Percentiles rank a stretch among this genome's conserved stretches.
Evolutionary conservation across 2,797 vertebrate species (phyloP).

Genomic region (Lithobates pipiens): DNA sequence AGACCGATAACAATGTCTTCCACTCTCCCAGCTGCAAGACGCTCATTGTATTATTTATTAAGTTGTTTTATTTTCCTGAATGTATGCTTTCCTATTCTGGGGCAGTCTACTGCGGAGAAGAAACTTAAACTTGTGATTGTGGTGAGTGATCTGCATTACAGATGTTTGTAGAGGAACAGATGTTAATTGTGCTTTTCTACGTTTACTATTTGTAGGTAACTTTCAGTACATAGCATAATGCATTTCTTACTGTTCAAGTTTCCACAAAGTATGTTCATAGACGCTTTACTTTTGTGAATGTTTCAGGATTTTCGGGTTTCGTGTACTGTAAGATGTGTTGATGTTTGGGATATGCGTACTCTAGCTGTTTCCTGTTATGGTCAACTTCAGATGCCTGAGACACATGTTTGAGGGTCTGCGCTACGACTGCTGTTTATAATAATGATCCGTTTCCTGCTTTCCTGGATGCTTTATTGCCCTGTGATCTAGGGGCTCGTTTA

Average conservation of each 20-base stretch:
- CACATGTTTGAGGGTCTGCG: no score
- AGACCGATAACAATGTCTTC: slow-evolving; percentile 1
- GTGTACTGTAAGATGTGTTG: no score
- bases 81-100: neutral
- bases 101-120: slow-evolving; percentile 8
- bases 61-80: neutral
- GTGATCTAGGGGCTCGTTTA: no score
- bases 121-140: slow-evolving; percentile 35
- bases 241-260: neutral
- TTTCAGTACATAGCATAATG: neutral
- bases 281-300: no score
- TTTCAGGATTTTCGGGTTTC: no score
- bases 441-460: no score
- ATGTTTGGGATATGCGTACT: no score
- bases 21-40: neutral
- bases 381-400: no score
- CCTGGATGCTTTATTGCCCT: no score
- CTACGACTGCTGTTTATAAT: no score
- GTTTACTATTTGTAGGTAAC: neutral
- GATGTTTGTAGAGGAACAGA: neutral
- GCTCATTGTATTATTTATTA: neutral
- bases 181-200: neutral
- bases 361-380: no score
- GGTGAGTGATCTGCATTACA: slow-evolving; percentile 29
- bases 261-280: neutral